These are phyloP conservation scores for Dicerorhinus sumatrensis DNA, from an alignment of 2,113 vertebrate species.

Conservation along the genomic window DNA sequence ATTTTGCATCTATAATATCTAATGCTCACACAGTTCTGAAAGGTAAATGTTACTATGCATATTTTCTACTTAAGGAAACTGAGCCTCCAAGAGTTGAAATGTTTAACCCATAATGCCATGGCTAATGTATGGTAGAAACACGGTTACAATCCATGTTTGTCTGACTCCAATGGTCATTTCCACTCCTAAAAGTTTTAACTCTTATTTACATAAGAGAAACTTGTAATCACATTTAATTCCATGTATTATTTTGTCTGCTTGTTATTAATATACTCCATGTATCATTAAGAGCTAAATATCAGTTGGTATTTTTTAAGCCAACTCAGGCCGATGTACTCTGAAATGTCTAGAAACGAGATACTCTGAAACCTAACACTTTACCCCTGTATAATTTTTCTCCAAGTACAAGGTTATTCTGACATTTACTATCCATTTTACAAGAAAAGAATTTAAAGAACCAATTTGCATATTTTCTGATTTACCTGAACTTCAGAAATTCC, in stretches of 20 bases:
- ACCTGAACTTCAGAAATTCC: constrained; percentile 28
- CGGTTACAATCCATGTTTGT: not conserved
- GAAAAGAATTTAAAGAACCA: constrained; percentile 59
- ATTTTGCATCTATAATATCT: not conserved
- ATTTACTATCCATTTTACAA: constrained; percentile 68
- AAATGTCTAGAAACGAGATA: constrained; percentile 56
- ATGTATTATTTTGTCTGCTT: not conserved
- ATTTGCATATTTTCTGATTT: constrained; percentile 73
- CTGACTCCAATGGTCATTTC: not conserved
- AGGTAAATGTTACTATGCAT: fast-evolving
- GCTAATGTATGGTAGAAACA: not conserved
- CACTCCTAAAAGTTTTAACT: not conserved
- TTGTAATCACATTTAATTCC: not conserved
- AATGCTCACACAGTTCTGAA: not conserved
- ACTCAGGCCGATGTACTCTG: not conserved
- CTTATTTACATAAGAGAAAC: not conserved
- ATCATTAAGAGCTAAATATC: constrained; percentile 51
- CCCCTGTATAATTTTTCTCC: constrained; percentile 55
- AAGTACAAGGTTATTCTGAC: constrained; percentile 71
- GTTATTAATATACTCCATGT: not conserved
- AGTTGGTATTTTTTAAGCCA: constrained; percentile 18
- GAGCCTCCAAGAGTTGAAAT: not conserved
- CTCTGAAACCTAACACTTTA: constrained; percentile 42
- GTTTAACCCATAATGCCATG: not conserved
- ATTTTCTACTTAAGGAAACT: not conserved